Base-by-base conservation (phyloP, 2,113 vertebrate genomes). In the Sula dactylatra region DNA sequence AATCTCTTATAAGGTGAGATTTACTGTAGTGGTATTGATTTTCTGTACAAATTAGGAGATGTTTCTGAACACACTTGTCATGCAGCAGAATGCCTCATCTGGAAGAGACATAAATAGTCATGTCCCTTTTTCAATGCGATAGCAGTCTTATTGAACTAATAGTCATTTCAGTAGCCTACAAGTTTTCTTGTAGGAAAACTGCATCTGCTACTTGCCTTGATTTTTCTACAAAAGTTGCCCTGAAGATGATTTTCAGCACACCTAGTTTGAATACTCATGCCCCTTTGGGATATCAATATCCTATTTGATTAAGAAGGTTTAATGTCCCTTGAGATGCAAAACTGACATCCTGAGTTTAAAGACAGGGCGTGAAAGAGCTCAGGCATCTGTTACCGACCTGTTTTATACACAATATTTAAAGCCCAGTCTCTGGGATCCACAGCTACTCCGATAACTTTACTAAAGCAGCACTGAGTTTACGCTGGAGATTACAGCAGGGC, bases 11-110 rank as follows among this genome's bases (percentile, higher is more conserved):
- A 91, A 81, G 24, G 21, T 0, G 1, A 71, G 5, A 81, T 86
- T 92, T 86, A 85, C 26, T 89, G 18, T 24, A n/a, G 40, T 13
- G 56, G 59, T 76, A 92, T 86, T 93, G 88, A 96, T 90, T 95
- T 94, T 82, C 47, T 86, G 31, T 38, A 62, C 44, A 64, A 64
- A 76, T 69, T 66, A 66, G 67, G 72, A 93, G 52, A 67, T 31
- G 13, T n/a, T 86, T 55, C 76, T 91, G 55, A 90, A 78, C 44
- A 61, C 80, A 54, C 15, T 5, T 83, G 74, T 77, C 73, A 81
- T 49, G 72, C 55, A 4, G 56, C 62, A 62, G 38, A 91, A 87
- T 55, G 19, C 19, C 18, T 64, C 40, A 45, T 70, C 72, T 40
- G 40, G 11, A 50, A 38, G 19, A 72, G 21, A 58, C 20, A 25